A percentile compares a stretch with the other conserved stretches of the same genome.
Conservation (phyloP, 2,797 vertebrate genomes). For the Darevskia nairensis region DNA sequence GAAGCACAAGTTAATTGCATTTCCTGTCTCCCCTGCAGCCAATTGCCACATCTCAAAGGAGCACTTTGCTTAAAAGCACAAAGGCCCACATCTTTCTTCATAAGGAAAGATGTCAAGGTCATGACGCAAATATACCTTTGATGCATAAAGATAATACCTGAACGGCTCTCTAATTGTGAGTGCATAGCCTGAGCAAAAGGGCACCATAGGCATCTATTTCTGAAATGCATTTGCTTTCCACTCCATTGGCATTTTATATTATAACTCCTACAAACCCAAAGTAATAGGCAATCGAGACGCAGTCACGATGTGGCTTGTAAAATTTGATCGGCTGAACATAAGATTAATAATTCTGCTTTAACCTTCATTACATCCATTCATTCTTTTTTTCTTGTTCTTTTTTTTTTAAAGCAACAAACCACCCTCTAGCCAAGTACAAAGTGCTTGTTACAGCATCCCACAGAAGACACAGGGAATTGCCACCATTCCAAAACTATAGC, state of each 20-base stretch:
- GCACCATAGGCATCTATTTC: slow-evolving; percentile 26
- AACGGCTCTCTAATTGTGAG: background rate
- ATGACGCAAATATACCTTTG: background rate
- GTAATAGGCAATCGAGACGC: slow-evolving; percentile 5
- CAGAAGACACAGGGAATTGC: background rate
- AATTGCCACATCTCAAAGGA: background rate
- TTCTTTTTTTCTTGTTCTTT: background rate
- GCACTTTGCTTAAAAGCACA: background rate
- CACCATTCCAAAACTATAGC: background rate
- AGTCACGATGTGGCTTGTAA: slow-evolving; percentile 12
- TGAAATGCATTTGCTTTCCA: slow-evolving; percentile 51
- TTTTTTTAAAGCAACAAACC: background rate
- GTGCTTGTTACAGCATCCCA: background rate
- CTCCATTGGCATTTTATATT: slow-evolving; percentile 24
- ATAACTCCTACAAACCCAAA: slow-evolving; percentile 7
- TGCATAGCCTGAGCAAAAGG: background rate
- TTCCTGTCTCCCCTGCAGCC: background rate
- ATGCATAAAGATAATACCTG: background rate
- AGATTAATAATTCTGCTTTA: slow-evolving; percentile 35
- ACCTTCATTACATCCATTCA: slow-evolving; percentile 32
- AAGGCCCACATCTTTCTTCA: background rate
- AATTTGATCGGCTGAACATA: slow-evolving; percentile 17
- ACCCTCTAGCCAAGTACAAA: background rate
- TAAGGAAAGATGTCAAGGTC: background rate
- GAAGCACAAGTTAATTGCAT: background rate